Conservation (phyloP, 2,888 invertebrate species). For the Saturnia pavonia region DNA sequence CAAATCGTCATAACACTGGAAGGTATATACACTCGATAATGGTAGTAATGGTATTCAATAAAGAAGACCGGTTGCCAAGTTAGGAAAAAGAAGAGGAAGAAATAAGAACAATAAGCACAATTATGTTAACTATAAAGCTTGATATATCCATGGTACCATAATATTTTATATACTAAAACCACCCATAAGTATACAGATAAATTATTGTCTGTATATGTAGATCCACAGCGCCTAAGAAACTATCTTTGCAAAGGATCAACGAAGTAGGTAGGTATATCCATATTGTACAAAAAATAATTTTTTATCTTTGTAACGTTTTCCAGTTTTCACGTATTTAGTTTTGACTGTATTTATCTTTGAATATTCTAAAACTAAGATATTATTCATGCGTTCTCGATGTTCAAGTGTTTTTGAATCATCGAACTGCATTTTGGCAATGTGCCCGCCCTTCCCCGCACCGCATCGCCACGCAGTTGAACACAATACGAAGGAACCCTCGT, state of each 20-base stretch:
- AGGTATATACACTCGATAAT: too few relatives aligned
- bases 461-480: background rate
- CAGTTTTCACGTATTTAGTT: background rate
- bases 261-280: background rate
- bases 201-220: background rate
- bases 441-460: background rate
- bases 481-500: background rate
- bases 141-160: too few relatives aligned
- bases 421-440: background rate
- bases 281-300: background rate
- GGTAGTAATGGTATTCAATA: too few relatives aligned
- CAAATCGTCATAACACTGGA: too few relatives aligned
- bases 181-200: background rate
- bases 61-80: too few relatives aligned
- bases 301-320: background rate
- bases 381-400: background rate
- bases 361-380: background rate
- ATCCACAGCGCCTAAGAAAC: background rate
- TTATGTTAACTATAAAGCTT: too few relatives aligned
- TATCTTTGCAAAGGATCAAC: too few relatives aligned
- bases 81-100: too few relatives aligned
- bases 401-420: constrained; percentile 8
- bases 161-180: too few relatives aligned
- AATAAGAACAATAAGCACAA: too few relatives aligned
- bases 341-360: background rate